Evolutionary conservation across 2,888 invertebrate genomes (phyloP), one percentile per base, ranked within the genome.

Genomic region (Notodonta ziczac): DNA sequence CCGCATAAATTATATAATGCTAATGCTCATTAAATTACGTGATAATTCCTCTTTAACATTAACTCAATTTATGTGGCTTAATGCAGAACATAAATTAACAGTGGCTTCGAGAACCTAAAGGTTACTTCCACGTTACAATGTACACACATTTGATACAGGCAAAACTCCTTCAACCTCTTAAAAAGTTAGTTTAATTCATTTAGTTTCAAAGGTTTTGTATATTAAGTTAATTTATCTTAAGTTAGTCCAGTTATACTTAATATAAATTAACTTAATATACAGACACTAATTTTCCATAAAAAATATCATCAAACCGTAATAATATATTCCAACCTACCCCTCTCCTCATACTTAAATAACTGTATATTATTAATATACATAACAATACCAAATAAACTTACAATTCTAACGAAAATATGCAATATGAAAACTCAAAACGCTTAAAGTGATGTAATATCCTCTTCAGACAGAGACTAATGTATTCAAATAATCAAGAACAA

Each of bases 401-500:
- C 2, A 24, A 24, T 24, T 24, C 24, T 24, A 24, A 24, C 24
- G 24, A 24, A 24, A 24, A 24, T 24, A 24, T 24, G 24, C 2
- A 24, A 1, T 24, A 4, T 46, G 13, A n/a, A n/a, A n/a, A 5
- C 46, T 46, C 4, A 46, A 46, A 46, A 46, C 51, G 32, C 16
- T 50, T 24, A 56, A 63, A 52, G 64, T 64, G 56, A 59, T 58
- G 56, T 54, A 50, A 12, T 46, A 42, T 14, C 73, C 61, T 48
- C 59, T 39, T 39, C 13, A 52, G 56, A 59, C 62, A 58, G 39
- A 51, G 32, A 60, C 58, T 56, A 58, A 58, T 58, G 55, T 61
- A 42, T 57, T 61, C 54, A 55, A 54, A 58, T 50, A 52, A 55
- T 60, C 12, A 55, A 59, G 59, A 59, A 62, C 68, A 67, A 69